Evolutionary conservation across 2,888 invertebrate species (phyloP), one percentile per base, ranked within the genome.

Genomic region (Hypselothyrea guttata): DNA sequence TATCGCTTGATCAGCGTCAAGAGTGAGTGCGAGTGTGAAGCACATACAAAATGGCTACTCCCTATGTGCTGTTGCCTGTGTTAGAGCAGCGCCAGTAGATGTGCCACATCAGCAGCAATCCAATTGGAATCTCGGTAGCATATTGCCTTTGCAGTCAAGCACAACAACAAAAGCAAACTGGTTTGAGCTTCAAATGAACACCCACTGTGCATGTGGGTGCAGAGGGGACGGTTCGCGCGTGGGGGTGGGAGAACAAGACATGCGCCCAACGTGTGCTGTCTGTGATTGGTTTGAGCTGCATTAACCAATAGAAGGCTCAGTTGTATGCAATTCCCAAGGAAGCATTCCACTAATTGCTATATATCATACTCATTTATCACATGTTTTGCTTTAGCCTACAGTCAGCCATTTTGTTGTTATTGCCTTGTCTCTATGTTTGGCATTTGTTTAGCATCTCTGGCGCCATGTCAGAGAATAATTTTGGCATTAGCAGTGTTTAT

Each of bases 41-140:
- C 53, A 60, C 15, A 66, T 70, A 70, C 71, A 70, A 70, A 70
- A 70, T 70, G 69, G 69, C 69, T 71, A 49, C 51, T 12, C 27
- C 33, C 7, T 11, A 18, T 7, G 31, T 12, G 7, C 4, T 30
- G 12, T 12, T n/a, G 9, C 8, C 11, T 47, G 47, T 4, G 60
- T 44, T 11, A 46, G 67, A 71, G 57, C 15, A 61, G 71, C 33
- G 44, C 12, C 9, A 61, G 44, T 34, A 60, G 69, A 35, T 51
- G 5, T 15, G 5, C 12, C 22, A 15, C 13, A 9, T 15, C 2
- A 42, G 3, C 62, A 16, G 73, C n/a, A 70, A 30, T 81, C 81
- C 83, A 84, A 82, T 81, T 77, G 78, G 82, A 82, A 66, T 48
- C n/a, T n/a, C 8, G 9, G 7, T 15, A 3, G 33, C 28, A 33